A percentile compares a stretch with the other conserved stretches of the same genome.
These are phyloP conservation scores for Campylomormyrus numenius DNA, from an alignment of 2,113 vertebrate species.

Conservation along the genomic window DNA sequence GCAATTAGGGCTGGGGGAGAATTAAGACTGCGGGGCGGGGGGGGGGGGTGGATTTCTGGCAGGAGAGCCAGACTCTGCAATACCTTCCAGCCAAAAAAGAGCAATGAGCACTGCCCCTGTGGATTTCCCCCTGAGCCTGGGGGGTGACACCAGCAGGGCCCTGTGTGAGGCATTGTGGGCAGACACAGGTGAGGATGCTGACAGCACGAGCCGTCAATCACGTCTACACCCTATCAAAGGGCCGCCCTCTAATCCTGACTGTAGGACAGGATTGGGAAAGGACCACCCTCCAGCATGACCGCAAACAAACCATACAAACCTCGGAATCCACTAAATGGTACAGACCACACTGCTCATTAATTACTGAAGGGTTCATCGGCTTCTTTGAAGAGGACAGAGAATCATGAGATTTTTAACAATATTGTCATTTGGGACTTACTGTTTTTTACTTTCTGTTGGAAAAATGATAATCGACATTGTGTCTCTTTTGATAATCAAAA, in stretches of 20 bases:
- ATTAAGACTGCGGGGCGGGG: conserved; percentile 48
- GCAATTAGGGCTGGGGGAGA: conserved; percentile 65
- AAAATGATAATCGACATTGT: neutral
- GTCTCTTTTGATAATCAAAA: neutral
- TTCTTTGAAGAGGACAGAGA: neutral
- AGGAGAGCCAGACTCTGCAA: conserved; percentile 56
- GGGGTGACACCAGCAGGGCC: conserved; percentile 22
- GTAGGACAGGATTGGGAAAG: neutral
- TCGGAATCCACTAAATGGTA: neutral
- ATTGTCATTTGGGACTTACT: neutral
- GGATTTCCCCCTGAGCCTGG: conserved; percentile 52
- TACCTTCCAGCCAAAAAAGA: conserved; percentile 19
- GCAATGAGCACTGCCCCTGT: conserved; percentile 39
- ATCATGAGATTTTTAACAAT: neutral
- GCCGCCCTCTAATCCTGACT: neutral
- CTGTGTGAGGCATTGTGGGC: conserved; percentile 21
- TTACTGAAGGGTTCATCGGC: neutral
- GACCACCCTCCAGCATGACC: neutral
- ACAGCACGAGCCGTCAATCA: conserved; percentile 10
- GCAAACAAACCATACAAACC: neutral
- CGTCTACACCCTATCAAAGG: neutral
- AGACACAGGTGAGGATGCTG: conserved; percentile 7
- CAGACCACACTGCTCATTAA: neutral
- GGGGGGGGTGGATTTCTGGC: conserved; percentile 33
- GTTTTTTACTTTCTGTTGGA: neutral